A percentile compares a stretch with the other conserved stretches of the same genome.
Evolutionary conservation across 2,888 invertebrate genomes (phyloP).

Genomic region (Anthrax anthrax): DNA sequence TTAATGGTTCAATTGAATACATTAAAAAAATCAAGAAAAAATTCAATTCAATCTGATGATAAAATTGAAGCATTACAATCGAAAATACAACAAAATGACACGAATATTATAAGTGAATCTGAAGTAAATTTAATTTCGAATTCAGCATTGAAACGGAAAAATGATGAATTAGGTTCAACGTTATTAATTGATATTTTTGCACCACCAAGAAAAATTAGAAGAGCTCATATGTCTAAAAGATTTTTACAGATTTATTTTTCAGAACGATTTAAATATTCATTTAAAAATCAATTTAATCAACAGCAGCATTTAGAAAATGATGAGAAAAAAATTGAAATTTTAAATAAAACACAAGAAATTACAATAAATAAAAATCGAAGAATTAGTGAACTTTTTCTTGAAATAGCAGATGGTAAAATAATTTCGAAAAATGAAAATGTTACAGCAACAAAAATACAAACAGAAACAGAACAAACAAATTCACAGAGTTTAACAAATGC

Average conservation of each 20-base stretch:
- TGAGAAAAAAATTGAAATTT: no score
- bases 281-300: no score
- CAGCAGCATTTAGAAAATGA: background rate
- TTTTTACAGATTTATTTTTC: background rate
- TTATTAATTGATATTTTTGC: background rate
- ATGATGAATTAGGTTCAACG: background rate
- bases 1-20: background rate
- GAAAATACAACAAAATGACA: background rate
- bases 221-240: background rate
- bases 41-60: background rate
- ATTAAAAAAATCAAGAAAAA: background rate
- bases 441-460: no score
- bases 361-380: background rate
- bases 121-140: background rate
- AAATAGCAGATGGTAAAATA: no score
- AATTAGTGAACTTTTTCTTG: background rate
- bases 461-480: no score
- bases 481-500: no score
- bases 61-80: no score
- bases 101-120: background rate
- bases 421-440: no score
- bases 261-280: background rate
- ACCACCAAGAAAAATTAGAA: constrained; percentile 3
- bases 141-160: background rate
- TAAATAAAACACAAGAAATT: background rate